Evolutionary conservation across 2,888 invertebrate genomes (phyloP).

Genomic region (Drosophila aldrichi): DNA sequence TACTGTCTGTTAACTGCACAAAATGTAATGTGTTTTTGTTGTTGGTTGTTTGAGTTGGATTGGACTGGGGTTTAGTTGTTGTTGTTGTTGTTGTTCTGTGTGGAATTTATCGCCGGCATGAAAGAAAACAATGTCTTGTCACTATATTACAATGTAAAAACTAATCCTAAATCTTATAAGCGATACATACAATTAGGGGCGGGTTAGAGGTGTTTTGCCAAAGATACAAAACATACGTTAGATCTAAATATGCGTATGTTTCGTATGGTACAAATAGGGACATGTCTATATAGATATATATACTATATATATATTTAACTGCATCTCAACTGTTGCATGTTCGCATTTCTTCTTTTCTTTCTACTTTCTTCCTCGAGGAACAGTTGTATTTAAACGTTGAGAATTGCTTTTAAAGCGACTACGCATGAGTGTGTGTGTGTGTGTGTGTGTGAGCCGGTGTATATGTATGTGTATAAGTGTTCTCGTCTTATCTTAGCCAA

Average conservation of each 20-base stretch:
- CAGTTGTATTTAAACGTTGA: neutral
- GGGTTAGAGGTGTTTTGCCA: constrained; percentile 9
- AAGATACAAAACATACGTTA: constrained; percentile 1
- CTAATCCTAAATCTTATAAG: constrained; percentile 45
- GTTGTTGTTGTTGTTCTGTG: too few species aligned
- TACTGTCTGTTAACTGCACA: constrained; percentile 58
- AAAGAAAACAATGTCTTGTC: constrained; percentile 23
- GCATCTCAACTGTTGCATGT: constrained; percentile 10
- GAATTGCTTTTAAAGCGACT: constrained; percentile 32
- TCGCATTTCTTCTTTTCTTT: constrained; percentile 2
- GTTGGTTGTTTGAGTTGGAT: neutral
- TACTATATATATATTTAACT: constrained; percentile 1
- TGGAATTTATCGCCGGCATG: constrained; percentile 15
- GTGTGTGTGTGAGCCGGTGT: constrained; percentile 1
- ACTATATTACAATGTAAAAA: constrained; percentile 49
- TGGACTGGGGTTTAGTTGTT: neutral
- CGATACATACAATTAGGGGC: constrained; percentile 31
- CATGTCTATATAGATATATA: neutral
- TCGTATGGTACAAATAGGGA: neutral
- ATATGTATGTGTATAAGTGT: too few species aligned
- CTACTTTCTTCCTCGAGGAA: constrained; percentile 6
- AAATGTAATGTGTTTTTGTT: constrained; percentile 16
- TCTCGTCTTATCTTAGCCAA: constrained; percentile 7
- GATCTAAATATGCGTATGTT: neutral
- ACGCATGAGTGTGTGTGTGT: constrained; percentile 2